Evolutionary conservation across 1,140 invertebrate species (phyloP).

Genomic region (Scaptomyza graminum): DNA sequence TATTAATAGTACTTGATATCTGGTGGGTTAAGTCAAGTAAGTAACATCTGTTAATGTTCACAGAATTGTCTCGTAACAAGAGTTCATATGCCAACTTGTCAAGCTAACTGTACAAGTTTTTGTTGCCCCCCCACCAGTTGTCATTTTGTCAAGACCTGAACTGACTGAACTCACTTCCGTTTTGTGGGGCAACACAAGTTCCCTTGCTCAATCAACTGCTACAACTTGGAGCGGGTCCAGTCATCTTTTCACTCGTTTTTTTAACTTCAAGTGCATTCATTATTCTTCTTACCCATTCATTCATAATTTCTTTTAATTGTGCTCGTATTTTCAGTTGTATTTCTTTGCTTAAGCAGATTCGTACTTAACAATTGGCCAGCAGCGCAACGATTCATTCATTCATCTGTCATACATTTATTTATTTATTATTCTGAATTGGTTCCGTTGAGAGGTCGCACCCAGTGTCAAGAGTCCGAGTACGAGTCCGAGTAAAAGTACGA

Average conservation of each 20-base stretch:
- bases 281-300: slow-evolving; percentile 75
- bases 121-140: neutral
- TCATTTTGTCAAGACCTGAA: slow-evolving; percentile 40
- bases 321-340: slow-evolving; percentile 24
- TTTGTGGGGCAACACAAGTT: neutral
- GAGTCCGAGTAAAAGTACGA: too few species aligned
- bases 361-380: slow-evolving; percentile 51
- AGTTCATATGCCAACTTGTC: slow-evolving; percentile 32
- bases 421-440: slow-evolving; percentile 61
- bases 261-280: slow-evolving; percentile 54
- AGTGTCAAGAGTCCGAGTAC: slow-evolving; percentile 22
- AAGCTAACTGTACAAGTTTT: neutral
- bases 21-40: neutral
- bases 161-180: slow-evolving; percentile 73
- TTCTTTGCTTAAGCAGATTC: neutral
- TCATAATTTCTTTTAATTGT: slow-evolving; percentile 80
- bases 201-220: slow-evolving; percentile 18
- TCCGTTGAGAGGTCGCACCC: slow-evolving; percentile 25
- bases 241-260: slow-evolving; percentile 9
- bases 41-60: neutral
- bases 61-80: neutral
- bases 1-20: neutral
- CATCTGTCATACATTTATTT: slow-evolving; percentile 25
- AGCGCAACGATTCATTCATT: slow-evolving; percentile 62
- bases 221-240: slow-evolving; percentile 16